Percentiles rank a stretch among this genome's conserved stretches.
Evolutionary conservation across 37 sponge, comb jelly and placozoan genomes (phyloP).

Genomic region (Haliclona indistincta): DNA sequence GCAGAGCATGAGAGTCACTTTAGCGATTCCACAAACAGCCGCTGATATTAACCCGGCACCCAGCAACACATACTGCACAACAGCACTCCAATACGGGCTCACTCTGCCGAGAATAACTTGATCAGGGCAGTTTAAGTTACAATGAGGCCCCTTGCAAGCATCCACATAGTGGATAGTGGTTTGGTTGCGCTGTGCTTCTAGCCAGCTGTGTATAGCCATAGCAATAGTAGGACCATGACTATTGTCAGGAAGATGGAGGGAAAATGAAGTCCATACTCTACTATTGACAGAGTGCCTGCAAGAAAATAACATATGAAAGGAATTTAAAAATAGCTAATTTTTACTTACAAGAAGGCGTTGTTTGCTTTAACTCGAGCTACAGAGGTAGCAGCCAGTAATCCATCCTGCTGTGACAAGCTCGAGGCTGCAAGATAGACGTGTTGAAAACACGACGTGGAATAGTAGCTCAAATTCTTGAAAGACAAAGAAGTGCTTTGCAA

Average conservation of each 20-base stretch:
- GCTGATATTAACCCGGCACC: neutral
- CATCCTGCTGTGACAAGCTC: constrained; percentile 27
- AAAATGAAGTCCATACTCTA: constrained; percentile 7
- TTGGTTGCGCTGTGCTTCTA: neutral
- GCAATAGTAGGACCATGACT: neutral
- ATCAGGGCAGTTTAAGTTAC: constrained; percentile 37
- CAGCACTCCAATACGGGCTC: neutral
- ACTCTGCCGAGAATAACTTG: neutral
- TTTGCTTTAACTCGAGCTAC: neutral
- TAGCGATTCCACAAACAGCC: neutral
- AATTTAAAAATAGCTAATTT: neutral
- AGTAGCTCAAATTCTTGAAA: constrained; percentile 31
- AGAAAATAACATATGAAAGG: neutral
- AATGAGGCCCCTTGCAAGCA: constrained; percentile 33
- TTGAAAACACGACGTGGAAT: constrained; percentile 60
- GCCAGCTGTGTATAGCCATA: constrained; percentile 20
- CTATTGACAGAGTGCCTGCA: neutral
- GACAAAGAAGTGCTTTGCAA: neutral
- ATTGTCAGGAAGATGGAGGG: neutral
- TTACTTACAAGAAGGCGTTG: constrained; percentile 15
- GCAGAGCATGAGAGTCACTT: neutral
- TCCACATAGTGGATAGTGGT: constrained; percentile 9
- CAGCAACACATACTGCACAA: neutral
- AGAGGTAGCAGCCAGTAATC: neutral
- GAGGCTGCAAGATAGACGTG: constrained; percentile 69